Evolutionary conservation across 2,113 vertebrate genomes (phyloP).

Genomic region (Cololabis saira): DNA sequence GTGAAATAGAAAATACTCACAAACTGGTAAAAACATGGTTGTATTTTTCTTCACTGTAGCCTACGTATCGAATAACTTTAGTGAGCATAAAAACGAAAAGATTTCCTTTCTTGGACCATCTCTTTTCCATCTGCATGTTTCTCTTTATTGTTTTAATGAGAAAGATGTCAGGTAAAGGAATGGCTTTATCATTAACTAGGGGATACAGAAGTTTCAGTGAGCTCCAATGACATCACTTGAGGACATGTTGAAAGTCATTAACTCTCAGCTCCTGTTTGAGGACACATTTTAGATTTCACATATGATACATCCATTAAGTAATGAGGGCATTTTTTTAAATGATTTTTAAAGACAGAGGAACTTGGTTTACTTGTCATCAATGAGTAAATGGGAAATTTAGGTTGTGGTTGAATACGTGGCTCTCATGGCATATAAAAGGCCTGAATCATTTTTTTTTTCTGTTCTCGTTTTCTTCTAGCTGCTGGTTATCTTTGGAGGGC

Average conservation of each 20-base stretch:
- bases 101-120: too few species aligned
- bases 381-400: constrained; percentile 34
- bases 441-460: constrained; percentile 4
- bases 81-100: too few species aligned
- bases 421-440: constrained; percentile 12
- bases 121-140: too few species aligned
- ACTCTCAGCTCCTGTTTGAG: constrained; percentile 33
- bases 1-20: too few species aligned
- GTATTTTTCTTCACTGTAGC: too few species aligned
- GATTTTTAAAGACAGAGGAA: neutral
- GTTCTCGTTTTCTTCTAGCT: constrained; percentile 73
- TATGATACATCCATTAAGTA: constrained; percentile 30
- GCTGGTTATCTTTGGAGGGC: constrained; percentile 95
- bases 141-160: too few species aligned
- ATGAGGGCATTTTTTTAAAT: constrained; percentile 36
- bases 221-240: constrained; percentile 59
- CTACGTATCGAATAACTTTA: too few species aligned
- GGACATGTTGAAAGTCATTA: constrained; percentile 63
- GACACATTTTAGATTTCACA: constrained; percentile 46
- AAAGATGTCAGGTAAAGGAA: too few species aligned
- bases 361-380: too few species aligned
- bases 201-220: too few species aligned
- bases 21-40: too few species aligned
- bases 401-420: constrained; percentile 13
- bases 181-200: too few species aligned